These are phyloP conservation scores for Eucera pruinosa DNA, from an alignment of 2,888 invertebrate species.

Conservation along the genomic window DNA sequence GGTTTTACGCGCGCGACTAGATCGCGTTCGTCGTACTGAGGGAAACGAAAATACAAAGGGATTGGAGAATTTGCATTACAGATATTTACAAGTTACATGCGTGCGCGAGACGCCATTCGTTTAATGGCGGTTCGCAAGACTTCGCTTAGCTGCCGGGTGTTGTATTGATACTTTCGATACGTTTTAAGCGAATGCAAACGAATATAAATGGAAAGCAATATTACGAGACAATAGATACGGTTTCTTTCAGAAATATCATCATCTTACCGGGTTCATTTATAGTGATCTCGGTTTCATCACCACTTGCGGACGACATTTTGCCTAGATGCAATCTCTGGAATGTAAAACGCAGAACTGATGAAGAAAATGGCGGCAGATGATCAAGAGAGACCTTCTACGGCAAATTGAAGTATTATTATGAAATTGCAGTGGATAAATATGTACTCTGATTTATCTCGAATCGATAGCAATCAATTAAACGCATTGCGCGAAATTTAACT, in stretches of 20 bases:
- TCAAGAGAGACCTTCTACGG: conserved; percentile 10
- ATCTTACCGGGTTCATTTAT: conserved; percentile 78
- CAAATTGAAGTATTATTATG: conserved; percentile 7
- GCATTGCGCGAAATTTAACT: neutral
- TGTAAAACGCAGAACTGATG: conserved; percentile 64
- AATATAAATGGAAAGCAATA: neutral
- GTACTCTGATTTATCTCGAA: conserved; percentile 16
- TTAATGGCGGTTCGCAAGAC: conserved; percentile 76
- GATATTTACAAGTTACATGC: conserved; percentile 55
- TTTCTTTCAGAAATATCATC: conserved; percentile 29
- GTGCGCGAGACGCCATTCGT: conserved; percentile 70
- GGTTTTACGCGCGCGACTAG: conserved; percentile 85
- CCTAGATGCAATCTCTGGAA: conserved; percentile 58
- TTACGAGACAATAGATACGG: neutral
- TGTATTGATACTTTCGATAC: conserved; percentile 11
- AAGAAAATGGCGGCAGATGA: conserved; percentile 61
- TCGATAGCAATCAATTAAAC: conserved; percentile 30
- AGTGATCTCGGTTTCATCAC: conserved; percentile 79
- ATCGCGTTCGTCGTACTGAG: conserved; percentile 86
- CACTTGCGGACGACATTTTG: conserved; percentile 81
- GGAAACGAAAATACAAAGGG: neutral
- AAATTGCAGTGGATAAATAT: conserved; percentile 6
- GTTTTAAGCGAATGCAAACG: neutral
- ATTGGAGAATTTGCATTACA: conserved; percentile 18
- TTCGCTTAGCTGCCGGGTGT: conserved; percentile 38